Conservation (phyloP, 2,113 vertebrate genomes). For the Promerops cafer region DNA sequence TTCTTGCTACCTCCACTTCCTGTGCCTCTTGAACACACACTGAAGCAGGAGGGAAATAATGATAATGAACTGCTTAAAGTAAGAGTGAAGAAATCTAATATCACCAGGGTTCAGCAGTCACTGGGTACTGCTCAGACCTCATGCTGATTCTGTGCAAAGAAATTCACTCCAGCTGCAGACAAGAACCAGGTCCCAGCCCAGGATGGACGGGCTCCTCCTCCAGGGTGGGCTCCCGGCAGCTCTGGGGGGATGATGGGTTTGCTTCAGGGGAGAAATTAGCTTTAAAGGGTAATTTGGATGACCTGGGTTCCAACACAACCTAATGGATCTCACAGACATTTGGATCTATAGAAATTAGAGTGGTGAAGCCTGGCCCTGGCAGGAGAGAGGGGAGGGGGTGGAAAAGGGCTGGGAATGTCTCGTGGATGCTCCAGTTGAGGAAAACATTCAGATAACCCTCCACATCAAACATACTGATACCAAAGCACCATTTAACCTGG, state of each 20-base stretch:
- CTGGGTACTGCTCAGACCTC: neutral
- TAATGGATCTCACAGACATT: neutral
- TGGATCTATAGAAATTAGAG: neutral
- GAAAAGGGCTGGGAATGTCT: neutral
- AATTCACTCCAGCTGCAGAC: constrained; percentile 23
- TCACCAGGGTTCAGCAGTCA: neutral
- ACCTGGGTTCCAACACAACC: neutral
- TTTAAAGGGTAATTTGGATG: neutral
- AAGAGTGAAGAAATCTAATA: neutral
- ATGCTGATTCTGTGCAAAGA: neutral
- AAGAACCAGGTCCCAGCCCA: neutral
- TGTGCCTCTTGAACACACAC: neutral
- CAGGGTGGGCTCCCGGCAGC: neutral
- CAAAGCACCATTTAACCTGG: neutral
- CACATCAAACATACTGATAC: neutral
- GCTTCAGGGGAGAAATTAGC: neutral
- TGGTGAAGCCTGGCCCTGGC: neutral
- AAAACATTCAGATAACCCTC: neutral
- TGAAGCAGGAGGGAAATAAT: neutral
- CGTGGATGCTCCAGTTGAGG: neutral
- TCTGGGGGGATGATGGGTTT: neutral
- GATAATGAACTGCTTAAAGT: neutral
- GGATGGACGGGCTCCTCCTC: neutral
- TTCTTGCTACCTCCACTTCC: neutral
- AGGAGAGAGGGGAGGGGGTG: neutral